Conservation (phyloP, 2,888 invertebrate species). For the Hirtodrosophila trivittata region DNA sequence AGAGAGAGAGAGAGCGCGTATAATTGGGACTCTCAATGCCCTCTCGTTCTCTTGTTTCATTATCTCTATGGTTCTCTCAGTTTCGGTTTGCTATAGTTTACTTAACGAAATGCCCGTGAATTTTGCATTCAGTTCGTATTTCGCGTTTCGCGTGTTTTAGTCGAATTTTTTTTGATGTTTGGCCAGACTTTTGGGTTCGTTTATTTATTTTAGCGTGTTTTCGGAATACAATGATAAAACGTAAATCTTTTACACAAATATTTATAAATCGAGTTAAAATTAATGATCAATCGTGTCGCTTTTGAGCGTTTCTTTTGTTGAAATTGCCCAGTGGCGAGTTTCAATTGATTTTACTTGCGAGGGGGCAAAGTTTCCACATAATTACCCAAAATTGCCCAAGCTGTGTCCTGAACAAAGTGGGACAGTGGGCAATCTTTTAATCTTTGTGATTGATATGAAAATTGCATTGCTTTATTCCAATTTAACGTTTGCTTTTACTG, state of each 20-base stretch:
- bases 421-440: slow-evolving; percentile 12
- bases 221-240: slow-evolving; percentile 28
- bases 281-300: not conserved
- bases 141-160: slow-evolving; percentile 67
- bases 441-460: slow-evolving; percentile 32
- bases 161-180: slow-evolving; percentile 38
- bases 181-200: slow-evolving; percentile 20
- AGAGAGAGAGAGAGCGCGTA: slow-evolving; percentile 15
- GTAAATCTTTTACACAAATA: slow-evolving; percentile 33
- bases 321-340: not conserved
- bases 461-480: too few relatives aligned
- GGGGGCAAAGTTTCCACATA: too few relatives aligned
- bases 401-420: slow-evolving; percentile 9
- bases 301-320: slow-evolving; percentile 2
- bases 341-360: too few relatives aligned
- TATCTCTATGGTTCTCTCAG: slow-evolving; percentile 36
- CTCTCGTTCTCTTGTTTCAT: slow-evolving; percentile 11
- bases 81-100: slow-evolving; percentile 40
- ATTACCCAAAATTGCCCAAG: slow-evolving; percentile 2
- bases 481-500: slow-evolving; percentile 10
- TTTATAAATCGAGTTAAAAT: slow-evolving; percentile 36
- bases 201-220: slow-evolving; percentile 29
- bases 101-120: slow-evolving; percentile 65
- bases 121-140: slow-evolving; percentile 60
- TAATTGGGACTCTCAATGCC: slow-evolving; percentile 10